Evolutionary conservation across 2,797 vertebrate species (phyloP), one percentile per base, ranked within the genome.

Genomic region (Sebastolobus alascanus): DNA sequence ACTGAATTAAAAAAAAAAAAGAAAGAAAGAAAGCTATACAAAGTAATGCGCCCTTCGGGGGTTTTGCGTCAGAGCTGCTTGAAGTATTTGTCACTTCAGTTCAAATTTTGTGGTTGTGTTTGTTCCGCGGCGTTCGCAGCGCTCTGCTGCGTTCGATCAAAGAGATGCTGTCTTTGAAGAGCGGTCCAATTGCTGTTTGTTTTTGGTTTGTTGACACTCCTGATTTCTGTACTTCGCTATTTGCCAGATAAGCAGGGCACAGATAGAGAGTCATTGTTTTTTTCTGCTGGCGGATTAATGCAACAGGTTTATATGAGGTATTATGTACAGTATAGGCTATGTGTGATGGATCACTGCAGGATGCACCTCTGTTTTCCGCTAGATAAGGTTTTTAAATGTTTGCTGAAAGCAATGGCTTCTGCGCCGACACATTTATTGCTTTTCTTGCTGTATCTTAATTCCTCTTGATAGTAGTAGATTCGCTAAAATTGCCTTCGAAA

Each of bases 111-210:
- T 65, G 79, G 29, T 78, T 73, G 63, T 66, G 79, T 87, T 90
- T 89, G 77, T 90, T 92, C 82, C 6, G 16, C 74, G 38, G 77
- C 16, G 77, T 85, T 93, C 85, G 80, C 82, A 86, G 88, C 73
- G 80, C 79, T 87, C 22, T 27, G 70, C 73, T 73, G 68, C 79
- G 88, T 90, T 80, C 86, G 84, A 93, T 92, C 88, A 92, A 75
- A 91, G 84, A 75, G 87, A 89, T 84, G 72, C 61, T 16, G 87
- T 87, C 86, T 93, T 92, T 92, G 89, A 92, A 89, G 81, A 88
- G 76, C 68, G 4, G 66, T 63, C 88, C 82, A 86, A 65, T 76
- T 71, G 61, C 75, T 79, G 68, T 68, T 89, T 86, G 73, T 83
- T 85, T 86, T 78, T 52, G 76, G 73, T 80, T 65, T 91, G 85